Conservation (phyloP, 2,113 vertebrate species). For the Pongo abelii region DNA sequence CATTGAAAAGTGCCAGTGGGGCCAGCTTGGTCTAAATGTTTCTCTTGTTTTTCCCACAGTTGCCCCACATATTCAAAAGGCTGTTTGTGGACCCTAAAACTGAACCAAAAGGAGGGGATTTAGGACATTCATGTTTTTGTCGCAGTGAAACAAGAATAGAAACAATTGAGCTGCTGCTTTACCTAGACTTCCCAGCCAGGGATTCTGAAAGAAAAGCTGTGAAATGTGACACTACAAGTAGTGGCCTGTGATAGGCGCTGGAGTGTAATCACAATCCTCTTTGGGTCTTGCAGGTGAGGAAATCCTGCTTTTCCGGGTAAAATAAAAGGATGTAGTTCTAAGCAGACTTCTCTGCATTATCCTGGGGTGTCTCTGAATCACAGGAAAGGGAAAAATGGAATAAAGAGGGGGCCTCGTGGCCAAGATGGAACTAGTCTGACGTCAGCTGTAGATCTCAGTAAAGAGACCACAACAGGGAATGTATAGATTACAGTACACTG, state of each 20-base stretch:
- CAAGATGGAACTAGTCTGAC: neutral
- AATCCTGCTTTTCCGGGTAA: constrained; percentile 30
- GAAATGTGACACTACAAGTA: neutral
- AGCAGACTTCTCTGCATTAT: neutral
- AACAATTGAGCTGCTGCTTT: neutral
- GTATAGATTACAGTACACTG: neutral
- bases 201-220: constrained; percentile 3
- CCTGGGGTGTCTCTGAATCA: neutral
- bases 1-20: neutral
- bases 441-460: neutral
- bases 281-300: neutral
- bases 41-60: neutral
- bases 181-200: constrained; percentile 19
- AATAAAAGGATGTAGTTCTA: neutral
- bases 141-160: neutral
- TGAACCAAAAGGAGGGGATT: neutral
- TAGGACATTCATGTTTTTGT: neutral
- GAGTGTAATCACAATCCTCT: neutral
- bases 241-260: neutral
- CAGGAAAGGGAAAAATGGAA: neutral
- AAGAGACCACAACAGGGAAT: neutral
- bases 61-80: neutral
- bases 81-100: neutral
- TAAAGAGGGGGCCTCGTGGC: neutral
- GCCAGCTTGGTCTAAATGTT: neutral